Evolutionary conservation across 2,113 vertebrate genomes (phyloP).

Genomic region (Microtus richardsoni): DNA sequence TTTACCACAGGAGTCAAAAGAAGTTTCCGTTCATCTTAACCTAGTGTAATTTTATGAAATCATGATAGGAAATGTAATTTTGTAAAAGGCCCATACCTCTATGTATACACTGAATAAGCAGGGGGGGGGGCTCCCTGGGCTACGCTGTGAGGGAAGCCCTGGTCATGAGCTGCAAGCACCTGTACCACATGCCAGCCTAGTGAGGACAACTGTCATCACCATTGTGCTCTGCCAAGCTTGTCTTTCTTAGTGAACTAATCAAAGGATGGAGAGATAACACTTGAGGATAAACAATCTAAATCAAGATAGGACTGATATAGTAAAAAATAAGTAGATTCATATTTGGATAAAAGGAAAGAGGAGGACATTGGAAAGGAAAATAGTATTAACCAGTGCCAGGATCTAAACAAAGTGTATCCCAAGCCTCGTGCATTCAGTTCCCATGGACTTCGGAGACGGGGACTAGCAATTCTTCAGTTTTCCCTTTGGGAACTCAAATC

Average conservation of each 20-base stretch:
- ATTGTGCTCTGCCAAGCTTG: background rate
- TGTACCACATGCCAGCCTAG: no score
- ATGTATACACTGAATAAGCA: background rate
- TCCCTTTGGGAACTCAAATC: slow-evolving; percentile 9
- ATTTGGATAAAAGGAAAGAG: background rate
- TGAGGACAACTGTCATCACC: background rate
- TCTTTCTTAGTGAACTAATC: background rate
- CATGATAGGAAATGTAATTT: background rate
- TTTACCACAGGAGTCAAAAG: background rate
- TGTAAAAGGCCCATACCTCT: background rate
- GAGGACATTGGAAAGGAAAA: background rate
- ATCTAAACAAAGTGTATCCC: background rate
- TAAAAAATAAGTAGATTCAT: background rate
- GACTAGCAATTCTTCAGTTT: background rate
- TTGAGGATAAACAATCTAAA: background rate
- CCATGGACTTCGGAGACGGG: background rate
- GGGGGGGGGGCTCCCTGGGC: background rate
- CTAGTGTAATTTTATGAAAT: background rate
- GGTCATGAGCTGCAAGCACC: background rate
- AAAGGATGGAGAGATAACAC: background rate
- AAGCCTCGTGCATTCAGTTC: background rate
- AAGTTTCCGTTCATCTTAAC: background rate
- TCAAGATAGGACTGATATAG: background rate
- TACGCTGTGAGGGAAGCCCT: background rate
- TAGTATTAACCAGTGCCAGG: background rate